Percentiles rank a stretch among this genome's conserved stretches.
phyloP scores from a whole-genome alignment of 2,888 invertebrate species.

The Toxonevra muliebris region DNA sequence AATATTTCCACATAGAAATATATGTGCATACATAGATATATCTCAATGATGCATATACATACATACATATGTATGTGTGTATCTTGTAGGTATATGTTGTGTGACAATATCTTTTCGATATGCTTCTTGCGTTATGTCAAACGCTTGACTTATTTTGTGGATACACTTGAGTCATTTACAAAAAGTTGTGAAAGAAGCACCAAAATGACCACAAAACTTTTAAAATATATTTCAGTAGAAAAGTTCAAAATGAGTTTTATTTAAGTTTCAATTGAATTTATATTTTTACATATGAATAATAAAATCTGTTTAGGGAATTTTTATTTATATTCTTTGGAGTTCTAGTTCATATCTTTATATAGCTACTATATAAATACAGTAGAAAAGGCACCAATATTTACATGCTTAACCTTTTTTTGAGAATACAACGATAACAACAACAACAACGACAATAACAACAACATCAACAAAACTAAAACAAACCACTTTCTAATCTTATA shows the following conservation, averaged over 20 bases:
- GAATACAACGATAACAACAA: neutral
- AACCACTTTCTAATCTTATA: too few species aligned
- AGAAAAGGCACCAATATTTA: too few species aligned
- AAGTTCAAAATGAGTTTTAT: too few species aligned
- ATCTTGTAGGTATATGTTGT: neutral
- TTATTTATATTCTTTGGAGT: too few species aligned
- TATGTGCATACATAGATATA: neutral
- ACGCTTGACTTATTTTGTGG: conserved; percentile 1
- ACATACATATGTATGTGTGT: neutral
- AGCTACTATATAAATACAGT: too few species aligned
- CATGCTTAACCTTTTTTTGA: neutral
- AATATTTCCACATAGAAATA: neutral
- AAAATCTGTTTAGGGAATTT: too few species aligned
- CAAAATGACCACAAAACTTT: too few species aligned
- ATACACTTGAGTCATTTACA: neutral
- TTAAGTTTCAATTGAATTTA: too few species aligned
- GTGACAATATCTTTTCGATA: neutral
- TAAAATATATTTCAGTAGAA: too few species aligned
- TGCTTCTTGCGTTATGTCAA: neutral
- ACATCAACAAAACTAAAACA: neutral
- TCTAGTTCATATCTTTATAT: too few species aligned
- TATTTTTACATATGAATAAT: too few species aligned
- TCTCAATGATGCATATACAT: neutral
- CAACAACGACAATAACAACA: neutral
- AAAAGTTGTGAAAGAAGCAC: too few species aligned